phyloP scores from a whole-genome alignment of 1,140 invertebrate species.

The Drosophila kepulauana region DNA sequence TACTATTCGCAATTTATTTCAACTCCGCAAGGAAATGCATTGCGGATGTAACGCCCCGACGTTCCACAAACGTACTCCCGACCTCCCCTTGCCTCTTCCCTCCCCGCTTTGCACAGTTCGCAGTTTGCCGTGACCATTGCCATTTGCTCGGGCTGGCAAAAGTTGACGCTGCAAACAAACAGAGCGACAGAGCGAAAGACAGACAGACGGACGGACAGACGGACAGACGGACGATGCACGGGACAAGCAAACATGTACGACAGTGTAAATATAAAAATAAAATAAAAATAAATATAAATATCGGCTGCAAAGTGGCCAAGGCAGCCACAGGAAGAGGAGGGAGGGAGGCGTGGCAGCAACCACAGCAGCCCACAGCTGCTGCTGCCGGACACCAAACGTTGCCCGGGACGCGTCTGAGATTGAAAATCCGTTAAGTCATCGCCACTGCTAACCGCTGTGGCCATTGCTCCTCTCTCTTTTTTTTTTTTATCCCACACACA shows the following conservation, averaged over 20 bases:
- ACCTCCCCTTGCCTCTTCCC: not conserved
- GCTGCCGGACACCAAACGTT: slow-evolving; percentile 18
- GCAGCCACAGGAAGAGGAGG: not conserved
- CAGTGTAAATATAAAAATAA: slow-evolving; percentile 82
- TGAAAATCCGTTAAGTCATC: slow-evolving; percentile 83
- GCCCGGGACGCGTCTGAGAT: slow-evolving; percentile 60
- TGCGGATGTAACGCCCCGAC: slow-evolving; percentile 75
- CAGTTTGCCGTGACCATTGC: slow-evolving; percentile 31
- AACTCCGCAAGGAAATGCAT: slow-evolving; percentile 84
- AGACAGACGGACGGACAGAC: slow-evolving; percentile 21
- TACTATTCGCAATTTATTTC: slow-evolving; percentile 84
- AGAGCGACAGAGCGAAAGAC: slow-evolving; percentile 57
- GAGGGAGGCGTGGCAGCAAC: not conserved
- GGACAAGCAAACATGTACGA: slow-evolving; percentile 58
- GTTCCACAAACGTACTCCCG: not conserved
- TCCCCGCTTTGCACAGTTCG: not conserved
- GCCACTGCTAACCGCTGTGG: slow-evolving; percentile 78
- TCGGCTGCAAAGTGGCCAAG: slow-evolving; percentile 75
- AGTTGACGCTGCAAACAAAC: slow-evolving; percentile 73
- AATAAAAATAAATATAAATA: slow-evolving; percentile 79
- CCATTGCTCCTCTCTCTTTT: slow-evolving; percentile 40
- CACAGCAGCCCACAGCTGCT: slow-evolving; percentile 26
- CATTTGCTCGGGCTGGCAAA: slow-evolving; percentile 50
- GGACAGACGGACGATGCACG: not conserved
- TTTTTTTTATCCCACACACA: not conserved